Percentiles rank a stretch among this genome's conserved stretches.
These are phyloP conservation scores for Sternotherus odoratus DNA, from an alignment of 2,797 vertebrate species.

Conservation along the genomic window DNA sequence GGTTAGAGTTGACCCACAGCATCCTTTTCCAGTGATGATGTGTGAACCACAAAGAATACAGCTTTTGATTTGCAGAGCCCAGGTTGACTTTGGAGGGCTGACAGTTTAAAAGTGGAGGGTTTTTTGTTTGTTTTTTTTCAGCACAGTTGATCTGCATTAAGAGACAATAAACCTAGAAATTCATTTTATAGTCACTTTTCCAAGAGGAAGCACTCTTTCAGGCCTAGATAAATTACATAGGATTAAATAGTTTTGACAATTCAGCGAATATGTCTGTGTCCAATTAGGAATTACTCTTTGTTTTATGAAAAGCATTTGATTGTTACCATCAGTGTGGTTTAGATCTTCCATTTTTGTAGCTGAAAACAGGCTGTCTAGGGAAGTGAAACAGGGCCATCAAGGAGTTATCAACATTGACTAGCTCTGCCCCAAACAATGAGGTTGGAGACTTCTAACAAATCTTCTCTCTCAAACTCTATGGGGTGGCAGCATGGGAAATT, in stretches of 20 bases:
- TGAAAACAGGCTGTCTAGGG: neutral
- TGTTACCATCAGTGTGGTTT: neutral
- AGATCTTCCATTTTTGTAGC: neutral
- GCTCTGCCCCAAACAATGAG: neutral
- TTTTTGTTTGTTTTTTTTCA: neutral
- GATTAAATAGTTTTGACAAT: neutral
- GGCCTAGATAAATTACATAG: neutral
- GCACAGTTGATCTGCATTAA: neutral
- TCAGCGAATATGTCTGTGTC: neutral
- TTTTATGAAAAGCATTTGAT: neutral
- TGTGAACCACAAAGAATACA: neutral
- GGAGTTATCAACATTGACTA: neutral
- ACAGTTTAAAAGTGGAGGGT: neutral
- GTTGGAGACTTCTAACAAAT: rapidly evolving
- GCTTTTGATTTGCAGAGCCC: neutral
- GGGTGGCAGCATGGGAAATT: neutral
- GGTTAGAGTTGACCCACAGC: neutral
- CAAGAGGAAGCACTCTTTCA: neutral
- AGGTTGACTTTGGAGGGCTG: neutral
- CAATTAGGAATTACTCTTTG: neutral
- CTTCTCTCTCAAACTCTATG: neutral
- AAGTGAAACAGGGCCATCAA: neutral
- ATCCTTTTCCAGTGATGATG: neutral
- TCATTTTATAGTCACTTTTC: neutral
- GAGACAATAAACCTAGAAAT: neutral